Base-by-base conservation (phyloP, 2,888 invertebrate species). In the Nowickia ferox region DNA sequence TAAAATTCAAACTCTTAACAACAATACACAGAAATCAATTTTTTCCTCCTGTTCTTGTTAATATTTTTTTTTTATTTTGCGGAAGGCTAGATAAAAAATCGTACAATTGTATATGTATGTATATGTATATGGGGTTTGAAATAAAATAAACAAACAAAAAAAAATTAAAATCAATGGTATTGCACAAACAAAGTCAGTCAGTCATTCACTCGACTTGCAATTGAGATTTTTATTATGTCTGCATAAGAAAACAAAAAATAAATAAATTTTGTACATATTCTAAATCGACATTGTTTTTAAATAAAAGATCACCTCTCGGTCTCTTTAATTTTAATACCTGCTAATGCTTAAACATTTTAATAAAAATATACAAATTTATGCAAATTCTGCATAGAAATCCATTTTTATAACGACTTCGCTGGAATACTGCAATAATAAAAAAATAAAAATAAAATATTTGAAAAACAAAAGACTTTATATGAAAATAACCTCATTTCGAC, bases 1-100 rank as follows among this genome's bases (percentile, higher is more conserved):
- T 72, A 83, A 79, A 76, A 83, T 76, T 80, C 86, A 76, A 86
- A 83, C 86, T 68, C 76, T 83, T 30, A 71, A 75, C 78, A 79
- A 83, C 83, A 83, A 79, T 75, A 75, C 69, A 84, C 44, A 72
- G 38, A 55, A 66, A 68, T 57, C n/a, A 30, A 30, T 42, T 51
- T 53, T 66, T 40, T 48, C 48, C 15, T 55, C 65, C 15, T 61
- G 74, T 53, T n/a, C 11, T 17, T 55, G 38, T 44, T 51, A 30
- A 30, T 30, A 48, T 65, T 59, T 13, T 40, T 59, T 42, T 59
- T 77, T 17, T 40, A 44, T 57, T 74, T 71, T 65, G 42, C 15
- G 69, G 51, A 51, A 84, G 71, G 30, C 69, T 19, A 66, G 61
- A 84, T 19, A 78, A 74, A 57, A 59, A 77, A 84, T 38, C 40